These are phyloP conservation scores for Chiloscyllium punctatum DNA, from an alignment of 2,797 vertebrate genomes.

Conservation along the genomic window DNA sequence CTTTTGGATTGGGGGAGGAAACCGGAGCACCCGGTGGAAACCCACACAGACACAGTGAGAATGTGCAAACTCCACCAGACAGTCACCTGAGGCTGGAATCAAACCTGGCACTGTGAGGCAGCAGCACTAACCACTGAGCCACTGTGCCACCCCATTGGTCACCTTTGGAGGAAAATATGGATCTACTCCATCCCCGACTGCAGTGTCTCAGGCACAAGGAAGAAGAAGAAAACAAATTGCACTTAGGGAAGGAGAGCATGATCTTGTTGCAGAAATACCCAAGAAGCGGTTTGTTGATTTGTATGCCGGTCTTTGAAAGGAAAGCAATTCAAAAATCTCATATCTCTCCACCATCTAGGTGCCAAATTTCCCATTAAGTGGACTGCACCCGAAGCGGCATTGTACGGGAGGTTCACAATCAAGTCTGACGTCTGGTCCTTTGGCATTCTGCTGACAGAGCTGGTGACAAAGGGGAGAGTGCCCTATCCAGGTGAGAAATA, in stretches of 20 bases:
- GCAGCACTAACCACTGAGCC: too few species aligned
- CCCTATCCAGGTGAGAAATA: conserved; percentile 84
- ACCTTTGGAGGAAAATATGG: not conserved
- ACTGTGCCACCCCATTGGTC: not conserved
- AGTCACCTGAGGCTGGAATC: too few species aligned
- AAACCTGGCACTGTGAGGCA: too few species aligned
- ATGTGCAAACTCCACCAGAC: too few species aligned
- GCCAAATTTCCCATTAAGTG: conserved; percentile 98
- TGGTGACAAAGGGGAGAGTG: conserved; percentile 94
- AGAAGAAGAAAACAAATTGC: not conserved
- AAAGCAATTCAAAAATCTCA: not conserved
- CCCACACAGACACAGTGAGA: too few species aligned
- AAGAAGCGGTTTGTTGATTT: not conserved
- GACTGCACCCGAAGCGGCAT: conserved; percentile 87
- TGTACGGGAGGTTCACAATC: conserved; percentile 94
- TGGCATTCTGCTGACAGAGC: conserved; percentile 88
- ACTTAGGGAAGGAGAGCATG: too few species aligned
- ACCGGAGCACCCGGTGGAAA: too few species aligned
- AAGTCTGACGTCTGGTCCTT: conserved; percentile 98
- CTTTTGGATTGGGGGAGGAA: too few species aligned
- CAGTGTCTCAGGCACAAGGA: not conserved
- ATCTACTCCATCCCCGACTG: not conserved
- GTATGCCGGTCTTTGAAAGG: not conserved
- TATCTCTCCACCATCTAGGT: conserved; percentile 54
- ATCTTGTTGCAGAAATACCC: not conserved